Evolutionary conservation across 2,797 vertebrate species (phyloP), one percentile per base, ranked within the genome.

Genomic region (Chelonia mydas): DNA sequence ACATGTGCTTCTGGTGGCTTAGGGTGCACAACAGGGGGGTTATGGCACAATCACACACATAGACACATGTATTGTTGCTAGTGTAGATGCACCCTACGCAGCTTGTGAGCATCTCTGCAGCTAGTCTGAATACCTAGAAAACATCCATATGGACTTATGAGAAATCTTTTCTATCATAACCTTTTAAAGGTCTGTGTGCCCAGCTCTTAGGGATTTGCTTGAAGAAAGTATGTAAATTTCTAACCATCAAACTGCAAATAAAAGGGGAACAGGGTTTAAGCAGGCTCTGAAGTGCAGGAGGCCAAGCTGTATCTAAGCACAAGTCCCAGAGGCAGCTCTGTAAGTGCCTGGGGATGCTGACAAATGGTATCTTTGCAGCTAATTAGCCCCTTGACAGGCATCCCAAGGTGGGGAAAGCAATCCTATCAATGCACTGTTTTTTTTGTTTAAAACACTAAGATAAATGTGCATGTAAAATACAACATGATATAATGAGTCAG

Each of bases 151-250:
- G 45, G 79, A n/a, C 77, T 83, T 49, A n/a, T 61, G 81, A 68
- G 87, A 87, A 84, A 78, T 77, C 80, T 49, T 47, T 11, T 89
- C 49, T 88, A n/a, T 74, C n/a, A 16, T 96, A 92, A 90, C 74
- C 61, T 96, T 93, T 87, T 50, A 81, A 81, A 95, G 28, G 82
- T 94, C 41, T 92, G 6, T 28, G 80, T 84, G 80, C 27, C 11
- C 59, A 72, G 90, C 49, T 13, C 53, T 41, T 19, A 54, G 50
- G 84, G 61, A 76, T 82, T 92, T 82, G 31, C 27, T 81, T 74
- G 37, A 86, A 86, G 50, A 37, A 81, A 13, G 11, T 16, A 72
- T 92, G 3, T 31, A 53, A 86, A 61, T 87, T 83, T 21, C 54
- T 41, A 51, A 17, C 4, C 50, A 16, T 0, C 0, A 87, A 96